Evolutionary conservation across 2,888 invertebrate genomes (phyloP), one percentile per base, ranked within the genome.

Genomic region (Andricus curvator): DNA sequence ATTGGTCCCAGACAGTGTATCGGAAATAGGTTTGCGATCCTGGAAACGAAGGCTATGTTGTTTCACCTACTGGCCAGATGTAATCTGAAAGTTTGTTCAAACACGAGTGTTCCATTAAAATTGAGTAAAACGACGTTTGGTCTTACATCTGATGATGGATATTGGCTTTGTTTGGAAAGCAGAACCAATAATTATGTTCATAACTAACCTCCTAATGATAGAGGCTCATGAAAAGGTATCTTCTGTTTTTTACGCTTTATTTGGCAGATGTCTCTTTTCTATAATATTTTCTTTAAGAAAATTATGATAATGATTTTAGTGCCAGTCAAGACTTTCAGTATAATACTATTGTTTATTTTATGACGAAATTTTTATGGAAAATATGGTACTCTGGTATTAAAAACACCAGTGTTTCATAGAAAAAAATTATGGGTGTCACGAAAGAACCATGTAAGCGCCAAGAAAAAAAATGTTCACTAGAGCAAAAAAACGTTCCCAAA

Each of bases 41-140:
- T 87, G 8, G 82, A 87, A 25, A 86, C 87, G 25, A 90, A 90
- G 44, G 44, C 86, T 3, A 4, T 90, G 33, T 1, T 90, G 11
- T 86, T 86, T 13, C 83, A 90, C 67, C 20, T 90, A n/a, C 74
- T 90, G 4, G 80, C 84, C 2, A 80, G 82, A 13, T 87, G 85
- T 37, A 56, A 85, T 2, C 8, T 90, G 0, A 85, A 85, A 15
- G 91, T 91, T 37, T 90, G 91, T n/a, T 83, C 89, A 2, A 93
- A 93, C 84, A 94, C 94, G 0, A 11, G 81, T 0, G 89, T 92
- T 0, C 94, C 94, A 0, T 87, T 94, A 17, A 84, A 86, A 48
- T 11, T 88, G 0, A 67, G 77, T 0, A 84, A 82, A 4, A 81
- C 80, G 8, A 74, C 80, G 15, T 67, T 86, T 0, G 64, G 25